These are phyloP conservation scores for Motacilla tschutschensis DNA, from an alignment of 2,113 vertebrate genomes.

Conservation along the genomic window DNA sequence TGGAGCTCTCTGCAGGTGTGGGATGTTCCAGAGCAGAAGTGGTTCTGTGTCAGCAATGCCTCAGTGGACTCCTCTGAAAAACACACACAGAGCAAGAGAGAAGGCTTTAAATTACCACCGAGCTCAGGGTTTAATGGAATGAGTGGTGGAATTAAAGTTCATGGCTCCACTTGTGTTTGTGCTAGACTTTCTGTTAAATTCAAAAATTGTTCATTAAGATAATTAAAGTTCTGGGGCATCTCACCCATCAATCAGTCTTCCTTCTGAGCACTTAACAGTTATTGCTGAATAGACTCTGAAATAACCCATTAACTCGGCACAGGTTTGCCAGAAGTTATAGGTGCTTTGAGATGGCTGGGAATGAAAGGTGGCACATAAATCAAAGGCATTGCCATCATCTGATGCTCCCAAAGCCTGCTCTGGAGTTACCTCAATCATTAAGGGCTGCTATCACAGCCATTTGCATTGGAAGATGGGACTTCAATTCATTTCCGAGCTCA, in stretches of 20 bases:
- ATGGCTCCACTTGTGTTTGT: neutral
- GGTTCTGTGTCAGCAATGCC: neutral
- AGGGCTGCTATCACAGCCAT: neutral
- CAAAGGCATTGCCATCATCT: conserved; percentile 14
- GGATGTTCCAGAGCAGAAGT: neutral
- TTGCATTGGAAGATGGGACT: conserved; percentile 6
- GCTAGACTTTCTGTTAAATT: conserved; percentile 1
- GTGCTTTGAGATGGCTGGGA: conserved; percentile 40
- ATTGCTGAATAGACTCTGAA: conserved; percentile 37
- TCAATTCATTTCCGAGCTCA: conserved; percentile 4
- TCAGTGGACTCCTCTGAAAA: neutral
- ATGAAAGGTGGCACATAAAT: conserved; percentile 40
- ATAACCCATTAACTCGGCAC: conserved; percentile 24
- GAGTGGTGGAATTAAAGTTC: conserved; percentile 14
- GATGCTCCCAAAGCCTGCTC: neutral
- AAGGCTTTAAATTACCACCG: neutral
- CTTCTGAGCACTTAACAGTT: conserved; percentile 38
- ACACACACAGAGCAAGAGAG: neutral
- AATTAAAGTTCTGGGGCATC: conserved; percentile 45
- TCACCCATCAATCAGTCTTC: conserved; percentile 41
- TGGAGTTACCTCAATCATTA: conserved; percentile 38
- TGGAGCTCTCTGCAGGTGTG: neutral
- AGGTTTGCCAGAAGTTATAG: conserved; percentile 40
- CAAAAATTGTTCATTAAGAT: conserved; percentile 21
- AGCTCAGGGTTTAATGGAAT: neutral